Conservation (phyloP, 2,888 invertebrate species). For the Anthrax anthrax region DNA sequence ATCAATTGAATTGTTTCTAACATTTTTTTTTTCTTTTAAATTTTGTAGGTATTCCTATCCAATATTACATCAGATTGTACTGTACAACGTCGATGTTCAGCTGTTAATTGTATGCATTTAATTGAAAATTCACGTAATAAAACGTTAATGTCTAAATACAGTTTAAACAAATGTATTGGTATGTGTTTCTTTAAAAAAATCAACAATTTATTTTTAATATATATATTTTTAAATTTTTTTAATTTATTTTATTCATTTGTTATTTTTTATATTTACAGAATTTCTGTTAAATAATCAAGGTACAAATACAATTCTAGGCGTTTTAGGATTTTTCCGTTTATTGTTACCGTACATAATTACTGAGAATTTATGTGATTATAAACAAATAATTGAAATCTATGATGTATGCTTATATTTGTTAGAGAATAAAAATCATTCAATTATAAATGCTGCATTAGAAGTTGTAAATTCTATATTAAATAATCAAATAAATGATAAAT, state of each 20-base stretch:
- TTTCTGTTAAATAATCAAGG: constrained; percentile 29
- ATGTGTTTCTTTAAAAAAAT: constrained; percentile 14
- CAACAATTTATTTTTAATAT: not conserved
- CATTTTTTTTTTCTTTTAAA: too few species aligned
- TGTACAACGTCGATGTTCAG: constrained; percentile 65
- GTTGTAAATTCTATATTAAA: constrained; percentile 32
- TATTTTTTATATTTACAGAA: constrained; percentile 17
- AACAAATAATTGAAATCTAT: constrained; percentile 48
- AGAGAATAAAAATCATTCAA: constrained; percentile 64
- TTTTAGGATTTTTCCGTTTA: constrained; percentile 47
- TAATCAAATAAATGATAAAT: constrained; percentile 21
- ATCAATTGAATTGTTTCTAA: too few species aligned
- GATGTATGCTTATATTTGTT: constrained; percentile 61
- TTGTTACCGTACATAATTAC: constrained; percentile 42
- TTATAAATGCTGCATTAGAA: constrained; percentile 78
- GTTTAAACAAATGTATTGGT: constrained; percentile 31
- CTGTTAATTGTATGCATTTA: constrained; percentile 63
- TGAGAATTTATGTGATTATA: constrained; percentile 20
- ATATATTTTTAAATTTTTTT: not conserved
- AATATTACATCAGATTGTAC: constrained; percentile 42
- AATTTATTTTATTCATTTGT: not conserved
- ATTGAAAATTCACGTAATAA: constrained; percentile 63
- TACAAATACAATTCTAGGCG: constrained; percentile 44
- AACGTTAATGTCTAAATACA: constrained; percentile 38
- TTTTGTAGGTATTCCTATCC: constrained; percentile 31